Conservation (phyloP, 2,888 invertebrate species). For the Sphaerolaimus hirsutus region DNA sequence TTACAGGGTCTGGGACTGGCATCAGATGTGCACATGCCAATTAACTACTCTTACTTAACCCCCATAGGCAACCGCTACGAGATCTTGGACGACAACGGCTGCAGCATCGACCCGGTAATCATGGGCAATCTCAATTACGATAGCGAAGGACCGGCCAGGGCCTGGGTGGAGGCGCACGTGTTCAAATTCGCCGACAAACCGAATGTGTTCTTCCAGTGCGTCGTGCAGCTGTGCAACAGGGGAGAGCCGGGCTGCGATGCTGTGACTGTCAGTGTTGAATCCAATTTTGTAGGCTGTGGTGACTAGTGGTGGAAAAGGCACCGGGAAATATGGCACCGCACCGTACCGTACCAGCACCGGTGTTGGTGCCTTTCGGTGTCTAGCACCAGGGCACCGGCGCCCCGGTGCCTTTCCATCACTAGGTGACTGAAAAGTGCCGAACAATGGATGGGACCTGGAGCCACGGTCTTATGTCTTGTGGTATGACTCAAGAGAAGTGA, state of each 20-base stretch:
- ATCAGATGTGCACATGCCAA: too few species aligned
- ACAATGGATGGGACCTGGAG: too few species aligned
- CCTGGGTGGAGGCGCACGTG: constrained; percentile 7
- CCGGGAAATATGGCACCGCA: too few species aligned
- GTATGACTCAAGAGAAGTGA: too few species aligned
- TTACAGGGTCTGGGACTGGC: too few species aligned
- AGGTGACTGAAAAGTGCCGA: too few species aligned
- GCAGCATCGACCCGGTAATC: constrained; percentile 5
- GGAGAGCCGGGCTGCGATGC: constrained; percentile 1
- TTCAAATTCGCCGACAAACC: constrained; percentile 7
- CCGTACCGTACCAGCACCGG: too few species aligned
- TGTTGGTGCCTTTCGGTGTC: too few species aligned
- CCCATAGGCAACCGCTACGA: constrained; percentile 3
- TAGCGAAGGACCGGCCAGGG: background rate
- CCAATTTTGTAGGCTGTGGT: background rate
- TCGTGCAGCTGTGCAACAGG: constrained; percentile 5
- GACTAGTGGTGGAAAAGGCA: too few species aligned
- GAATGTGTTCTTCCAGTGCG: constrained; percentile 5
- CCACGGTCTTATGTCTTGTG: too few species aligned
- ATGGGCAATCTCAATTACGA: constrained; percentile 4
- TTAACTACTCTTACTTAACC: too few species aligned
- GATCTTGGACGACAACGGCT: constrained; percentile 4
- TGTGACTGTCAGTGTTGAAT: background rate
- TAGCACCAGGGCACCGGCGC: background rate
- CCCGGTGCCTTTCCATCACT: too few species aligned